Evolutionary conservation across 2,888 invertebrate genomes (phyloP).

Genomic region (Harpalus rubripes): DNA sequence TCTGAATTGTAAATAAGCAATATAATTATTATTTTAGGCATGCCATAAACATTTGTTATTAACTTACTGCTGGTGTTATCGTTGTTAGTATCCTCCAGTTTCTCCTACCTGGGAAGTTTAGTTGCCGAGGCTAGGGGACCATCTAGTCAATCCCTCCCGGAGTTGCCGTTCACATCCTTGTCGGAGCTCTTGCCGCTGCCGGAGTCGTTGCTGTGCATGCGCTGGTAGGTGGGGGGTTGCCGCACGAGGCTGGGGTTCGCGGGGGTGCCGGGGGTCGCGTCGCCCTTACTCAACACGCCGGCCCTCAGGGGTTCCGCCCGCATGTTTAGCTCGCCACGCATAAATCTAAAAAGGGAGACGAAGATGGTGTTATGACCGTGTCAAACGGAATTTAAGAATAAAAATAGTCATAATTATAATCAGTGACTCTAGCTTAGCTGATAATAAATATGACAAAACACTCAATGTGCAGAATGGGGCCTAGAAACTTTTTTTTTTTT

Average conservation of each 20-base stretch:
- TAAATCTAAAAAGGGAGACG: slow-evolving; percentile 84
- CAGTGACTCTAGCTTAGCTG: no score
- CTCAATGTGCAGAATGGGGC: no score
- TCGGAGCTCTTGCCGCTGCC: slow-evolving; percentile 84
- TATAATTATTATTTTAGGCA: no score
- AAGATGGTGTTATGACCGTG: background rate
- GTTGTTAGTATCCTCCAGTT: background rate
- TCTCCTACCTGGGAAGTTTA: slow-evolving; percentile 74
- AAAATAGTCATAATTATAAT: no score
- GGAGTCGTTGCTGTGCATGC: slow-evolving; percentile 93
- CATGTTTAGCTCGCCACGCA: slow-evolving; percentile 90
- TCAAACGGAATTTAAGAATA: no score
- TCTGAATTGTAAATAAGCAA: no score
- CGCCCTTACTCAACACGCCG: slow-evolving; percentile 79
- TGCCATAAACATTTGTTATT: background rate
- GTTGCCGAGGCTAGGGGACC: slow-evolving; percentile 82
- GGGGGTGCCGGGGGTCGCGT: slow-evolving; percentile 86
- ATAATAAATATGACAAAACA: no score
- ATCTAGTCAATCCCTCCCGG: slow-evolving; percentile 89
- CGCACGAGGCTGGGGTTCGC: slow-evolving; percentile 84
- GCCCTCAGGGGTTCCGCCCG: slow-evolving; percentile 72
- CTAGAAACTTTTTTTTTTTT: no score
- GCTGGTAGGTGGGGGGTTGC: slow-evolving; percentile 87
- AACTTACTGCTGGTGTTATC: background rate
- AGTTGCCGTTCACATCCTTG: slow-evolving; percentile 82